Evolutionary conservation across 1,140 invertebrate genomes (phyloP).

Genomic region (Halesus radiatus): DNA sequence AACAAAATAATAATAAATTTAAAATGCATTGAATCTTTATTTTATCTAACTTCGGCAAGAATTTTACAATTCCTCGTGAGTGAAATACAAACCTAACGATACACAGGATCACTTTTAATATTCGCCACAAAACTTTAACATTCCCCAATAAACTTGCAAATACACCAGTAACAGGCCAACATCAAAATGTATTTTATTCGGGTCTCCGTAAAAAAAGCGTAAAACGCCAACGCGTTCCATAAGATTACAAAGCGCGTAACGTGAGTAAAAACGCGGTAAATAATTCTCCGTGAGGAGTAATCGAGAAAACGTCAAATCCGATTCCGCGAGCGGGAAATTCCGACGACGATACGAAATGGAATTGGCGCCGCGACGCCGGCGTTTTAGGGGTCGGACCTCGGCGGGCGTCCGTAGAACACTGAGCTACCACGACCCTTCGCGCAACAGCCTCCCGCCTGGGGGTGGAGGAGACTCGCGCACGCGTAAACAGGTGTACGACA

Average conservation of each 20-base stretch:
- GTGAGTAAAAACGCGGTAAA: neutral
- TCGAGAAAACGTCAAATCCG: no score
- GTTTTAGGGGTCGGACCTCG: neutral
- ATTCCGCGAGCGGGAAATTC: constrained; percentile 1
- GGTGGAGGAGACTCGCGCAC: neutral
- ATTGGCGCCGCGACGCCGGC: constrained; percentile 7
- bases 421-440: constrained; percentile 6
- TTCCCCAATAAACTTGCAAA: constrained; percentile 6
- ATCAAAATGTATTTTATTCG: neutral
- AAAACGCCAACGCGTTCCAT: neutral
- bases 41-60: no score
- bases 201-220: neutral
- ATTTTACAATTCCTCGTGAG: no score
- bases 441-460: constrained; percentile 28
- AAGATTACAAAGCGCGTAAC: neutral
- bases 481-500: constrained; percentile 17
- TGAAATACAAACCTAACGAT: neutral
- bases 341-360: neutral
- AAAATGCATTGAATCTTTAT: no score
- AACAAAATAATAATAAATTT: no score
- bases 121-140: constrained; percentile 4
- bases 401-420: constrained; percentile 33
- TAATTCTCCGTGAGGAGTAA: no score
- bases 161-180: neutral
- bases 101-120: neutral